Evolutionary conservation across 1,140 invertebrate genomes (phyloP).

Genomic region (Olivierus martensii): DNA sequence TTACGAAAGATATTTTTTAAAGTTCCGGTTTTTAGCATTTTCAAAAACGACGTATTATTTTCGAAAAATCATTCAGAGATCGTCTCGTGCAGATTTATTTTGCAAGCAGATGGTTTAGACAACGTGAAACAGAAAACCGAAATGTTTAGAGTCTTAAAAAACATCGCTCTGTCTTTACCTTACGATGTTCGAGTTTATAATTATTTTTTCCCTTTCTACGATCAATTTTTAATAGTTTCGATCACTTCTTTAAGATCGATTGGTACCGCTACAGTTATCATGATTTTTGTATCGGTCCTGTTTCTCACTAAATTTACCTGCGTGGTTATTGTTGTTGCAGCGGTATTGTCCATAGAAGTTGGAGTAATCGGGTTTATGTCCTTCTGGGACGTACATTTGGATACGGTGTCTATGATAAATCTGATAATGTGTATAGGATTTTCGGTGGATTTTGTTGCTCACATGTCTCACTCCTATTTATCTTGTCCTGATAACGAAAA

Average conservation of each 20-base stretch:
- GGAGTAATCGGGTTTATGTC: conserved; percentile 94
- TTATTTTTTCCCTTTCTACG: conserved; percentile 87
- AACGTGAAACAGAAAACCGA: conserved; percentile 79
- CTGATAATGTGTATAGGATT: conserved; percentile 97
- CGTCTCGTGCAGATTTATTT: conserved; percentile 64
- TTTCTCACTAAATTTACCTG: conserved; percentile 90
- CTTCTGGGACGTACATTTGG: conserved; percentile 82
- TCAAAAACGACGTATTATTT: conserved; percentile 69
- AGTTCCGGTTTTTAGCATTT: conserved; percentile 37
- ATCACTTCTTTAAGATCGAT: conserved; percentile 86
- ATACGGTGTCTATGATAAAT: conserved; percentile 97
- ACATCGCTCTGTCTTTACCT: conserved; percentile 57
- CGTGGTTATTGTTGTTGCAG: conserved; percentile 84
- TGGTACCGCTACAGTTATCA: conserved; percentile 73
- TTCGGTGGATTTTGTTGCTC: conserved; percentile 91
- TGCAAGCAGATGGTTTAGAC: conserved; percentile 76
- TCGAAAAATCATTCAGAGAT: conserved; percentile 58
- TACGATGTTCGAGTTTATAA: conserved; percentile 80
- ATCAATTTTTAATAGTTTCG: conserved; percentile 82
- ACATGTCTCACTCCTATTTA: conserved; percentile 83
- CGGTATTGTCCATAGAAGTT: conserved; percentile 84
- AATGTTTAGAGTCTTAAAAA: conserved; percentile 63
- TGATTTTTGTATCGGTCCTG: conserved; percentile 88
- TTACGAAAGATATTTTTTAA: conserved; percentile 44
- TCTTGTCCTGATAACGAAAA: conserved; percentile 52